Conservation (phyloP, 64 coral and sea anemone genomes). For the Dendrophyllia cribrosa region DNA sequence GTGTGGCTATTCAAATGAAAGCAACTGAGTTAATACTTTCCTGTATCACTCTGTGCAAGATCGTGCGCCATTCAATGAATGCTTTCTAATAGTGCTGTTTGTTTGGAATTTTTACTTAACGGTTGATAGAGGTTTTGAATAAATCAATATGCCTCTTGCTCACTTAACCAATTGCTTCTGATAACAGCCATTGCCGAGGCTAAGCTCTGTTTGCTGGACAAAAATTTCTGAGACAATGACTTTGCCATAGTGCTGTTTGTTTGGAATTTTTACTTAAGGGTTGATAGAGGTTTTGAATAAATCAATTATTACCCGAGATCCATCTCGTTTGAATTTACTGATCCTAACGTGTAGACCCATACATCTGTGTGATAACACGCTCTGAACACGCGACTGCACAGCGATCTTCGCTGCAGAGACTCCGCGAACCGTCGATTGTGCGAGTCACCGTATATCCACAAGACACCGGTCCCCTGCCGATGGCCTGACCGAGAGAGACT, state of each 20-base stretch:
- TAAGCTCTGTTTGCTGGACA: too few relatives aligned
- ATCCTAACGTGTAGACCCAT: constrained; percentile 74
- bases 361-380: constrained; percentile 84
- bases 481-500: constrained; percentile 44
- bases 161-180: too few relatives aligned
- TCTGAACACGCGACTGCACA: constrained; percentile 72
- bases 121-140: background rate
- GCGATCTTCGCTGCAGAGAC: constrained; percentile 48
- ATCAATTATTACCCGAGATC: constrained; percentile 56
- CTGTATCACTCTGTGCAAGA: too few relatives aligned
- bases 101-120: background rate
- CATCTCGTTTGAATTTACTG: constrained; percentile 44
- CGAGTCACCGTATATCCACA: constrained; percentile 93
- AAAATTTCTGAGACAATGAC: too few relatives aligned
- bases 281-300: background rate
- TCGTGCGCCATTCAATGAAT: too few relatives aligned
- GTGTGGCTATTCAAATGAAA: too few relatives aligned
- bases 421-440: constrained; percentile 81
- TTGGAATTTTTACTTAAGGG: background rate
- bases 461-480: constrained; percentile 66
- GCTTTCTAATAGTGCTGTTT: background rate
- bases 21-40: too few relatives aligned
- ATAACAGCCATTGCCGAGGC: too few relatives aligned
- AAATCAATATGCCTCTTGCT: too few relatives aligned
- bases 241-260: too few relatives aligned